These are phyloP conservation scores for Lepus oiostolus DNA, from an alignment of 2,797 vertebrate genomes.

Conservation along the genomic window DNA sequence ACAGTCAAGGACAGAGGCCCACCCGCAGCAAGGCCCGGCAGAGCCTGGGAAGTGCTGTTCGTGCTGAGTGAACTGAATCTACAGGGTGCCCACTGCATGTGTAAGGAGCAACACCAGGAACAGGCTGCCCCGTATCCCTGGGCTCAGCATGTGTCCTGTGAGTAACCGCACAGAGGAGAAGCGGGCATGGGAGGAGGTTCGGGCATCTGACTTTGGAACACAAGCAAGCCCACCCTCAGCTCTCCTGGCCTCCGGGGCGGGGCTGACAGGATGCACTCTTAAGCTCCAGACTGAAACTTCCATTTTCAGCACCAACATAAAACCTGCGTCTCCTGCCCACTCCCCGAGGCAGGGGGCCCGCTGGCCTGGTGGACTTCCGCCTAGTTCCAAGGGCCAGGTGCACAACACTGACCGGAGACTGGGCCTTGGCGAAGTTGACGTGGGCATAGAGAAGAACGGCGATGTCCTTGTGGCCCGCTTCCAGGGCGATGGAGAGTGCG, in stretches of 20 bases:
- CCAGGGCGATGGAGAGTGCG: conserved; percentile 97
- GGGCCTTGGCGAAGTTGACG: conserved; percentile 97
- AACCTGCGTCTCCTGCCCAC: not conserved
- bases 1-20: not conserved
- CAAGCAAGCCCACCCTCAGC: not conserved
- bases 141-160: not conserved
- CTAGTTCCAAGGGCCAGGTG: not conserved
- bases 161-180: not conserved
- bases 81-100: not conserved
- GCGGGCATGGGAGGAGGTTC: no score
- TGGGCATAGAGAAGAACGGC: conserved; percentile 97
- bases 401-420: conserved; percentile 93
- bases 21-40: not conserved
- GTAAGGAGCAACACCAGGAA: conserved; percentile 18
- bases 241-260: not conserved
- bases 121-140: accelerated
- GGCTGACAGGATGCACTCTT: not conserved
- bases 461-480: conserved; percentile 99
- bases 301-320: not conserved
- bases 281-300: not conserved
- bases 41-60: not conserved
- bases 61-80: not conserved
- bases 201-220: not conserved
- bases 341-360: not conserved
- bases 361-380: not conserved